Evolutionary conservation across 2,797 vertebrate species (phyloP), one percentile per base, ranked within the genome.

Genomic region (Mormyrus proboscirostris): DNA sequence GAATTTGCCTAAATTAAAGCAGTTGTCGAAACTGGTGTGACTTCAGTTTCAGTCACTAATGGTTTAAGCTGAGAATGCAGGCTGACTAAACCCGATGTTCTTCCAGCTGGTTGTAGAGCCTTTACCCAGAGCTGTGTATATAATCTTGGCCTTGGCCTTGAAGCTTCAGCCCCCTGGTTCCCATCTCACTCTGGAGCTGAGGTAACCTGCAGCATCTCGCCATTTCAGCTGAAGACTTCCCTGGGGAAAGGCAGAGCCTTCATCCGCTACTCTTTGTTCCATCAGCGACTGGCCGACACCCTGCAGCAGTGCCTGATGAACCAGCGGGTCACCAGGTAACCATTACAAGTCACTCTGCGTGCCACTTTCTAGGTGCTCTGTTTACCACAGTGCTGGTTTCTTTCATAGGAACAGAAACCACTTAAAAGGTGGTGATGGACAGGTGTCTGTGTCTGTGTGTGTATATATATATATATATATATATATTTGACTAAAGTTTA

Each of bases 301-400:
- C 94, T 99, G 89, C 98, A 99, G 93, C 98, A 99, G 89, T 99
- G 98, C 94, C 96, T 99, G 82, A 97, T 98, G 93, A 98, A 99
- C 93, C 95, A 96, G 90, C 97, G 95, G 91, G 95, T 97, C 92
- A 99, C 98, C 90, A 97, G 98, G 98, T 99, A 92, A 95, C 47
- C 16, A 29, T 85, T 85, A 69, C 65, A 69, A 12, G 22, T 33
- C 65, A 33, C 65, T 69, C 22, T 65, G 22, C 9, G 2, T 65
- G 62, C 29, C 22, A 25, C 14, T 76, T 38, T 33, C 4, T 73
- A 38, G 4, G 29, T 33, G 14, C 33, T 41, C 12, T 38, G 12
- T 0, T 65, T 65, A 59, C 19, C 55, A 8, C 55, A 2, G 19
- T 22, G 55, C 4, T 69, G 25, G 25, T 14, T 16, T 38, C 69